Base-by-base conservation (phyloP, 2,888 invertebrate genomes). In the Ennomos erosarius region DNA sequence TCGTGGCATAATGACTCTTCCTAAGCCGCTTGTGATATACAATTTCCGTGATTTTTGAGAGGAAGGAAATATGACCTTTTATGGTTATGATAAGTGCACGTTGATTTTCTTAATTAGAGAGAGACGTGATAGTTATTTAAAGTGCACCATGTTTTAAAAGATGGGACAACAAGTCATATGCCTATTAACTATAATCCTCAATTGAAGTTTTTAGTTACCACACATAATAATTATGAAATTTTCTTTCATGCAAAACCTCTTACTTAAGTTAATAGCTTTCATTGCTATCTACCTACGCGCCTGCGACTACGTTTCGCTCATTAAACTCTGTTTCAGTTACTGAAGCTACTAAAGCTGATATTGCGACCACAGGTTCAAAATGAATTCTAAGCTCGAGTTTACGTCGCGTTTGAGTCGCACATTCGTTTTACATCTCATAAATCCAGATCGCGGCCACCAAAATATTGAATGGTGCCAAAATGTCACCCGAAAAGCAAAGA, bases 381-480 rank as follows among this genome's bases (percentile, higher is more conserved):
- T n/a, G n/a, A n/a, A n/a, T n/a, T 46, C 62, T 66, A 64, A 62
- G 64, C 72, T 67, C 65, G 49, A 68, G 69, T 67, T 62, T 59
- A 67, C 59, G 62, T 72, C 64, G 57, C 61, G 66, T 80, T 78
- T 81, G 78, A 73, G 71, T 75, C 76, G 80, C 81, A 81, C 83
- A 81, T 87, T 85, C 82, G 79, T 85, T 84, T 81, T 84, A 78
- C 82, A 75, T 79, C 82, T 82, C 90, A 88, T 91, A 92, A 92
- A 91, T 92, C 87, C 84, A 85, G 80, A 85, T 87, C 86, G 88
- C 87, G 84, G 84, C 88, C 87, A 87, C 89, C 89, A 85, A 90
- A 89, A 88, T 89, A 90, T 88, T 92, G 91, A 89, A 92, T 91
- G 86, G 91, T 92, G 91, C 86, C 91, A 91, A 91, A 92, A 90